phyloP scores from a whole-genome alignment of 1,140 invertebrate species.

The Zaprionus camerounensis region DNA sequence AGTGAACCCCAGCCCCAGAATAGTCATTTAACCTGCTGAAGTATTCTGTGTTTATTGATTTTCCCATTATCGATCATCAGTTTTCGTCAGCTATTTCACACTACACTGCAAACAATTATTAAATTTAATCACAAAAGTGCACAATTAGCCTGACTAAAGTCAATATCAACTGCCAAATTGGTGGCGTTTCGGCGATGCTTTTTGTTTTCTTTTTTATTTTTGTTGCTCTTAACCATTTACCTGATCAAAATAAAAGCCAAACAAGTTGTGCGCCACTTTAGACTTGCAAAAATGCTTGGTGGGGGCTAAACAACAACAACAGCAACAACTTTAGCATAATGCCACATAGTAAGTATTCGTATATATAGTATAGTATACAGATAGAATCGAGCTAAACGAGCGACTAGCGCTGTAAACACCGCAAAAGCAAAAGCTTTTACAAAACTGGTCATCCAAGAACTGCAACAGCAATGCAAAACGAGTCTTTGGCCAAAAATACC shows the following conservation, averaged over 20 bases:
- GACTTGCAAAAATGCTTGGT: conserved; percentile 24
- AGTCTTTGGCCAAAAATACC: conserved; percentile 66
- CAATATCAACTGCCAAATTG: conserved; percentile 77
- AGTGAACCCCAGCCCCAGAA: conserved; percentile 84
- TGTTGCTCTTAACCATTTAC: conserved; percentile 32
- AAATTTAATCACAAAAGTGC: conserved; percentile 47
- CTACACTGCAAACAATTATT: conserved; percentile 47
- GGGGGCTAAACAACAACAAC: conserved; percentile 31
- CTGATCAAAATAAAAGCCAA: conserved; percentile 55
- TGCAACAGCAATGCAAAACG: conserved; percentile 61
- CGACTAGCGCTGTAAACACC: conserved; percentile 49
- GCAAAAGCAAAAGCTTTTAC: conserved; percentile 50
- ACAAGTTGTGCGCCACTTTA: conserved; percentile 53
- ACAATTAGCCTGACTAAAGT: conserved; percentile 73
- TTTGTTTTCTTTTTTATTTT: conserved; percentile 17
- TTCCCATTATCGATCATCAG: not conserved
- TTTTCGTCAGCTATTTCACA: conserved; percentile 8
- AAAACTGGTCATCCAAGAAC: conserved; percentile 80
- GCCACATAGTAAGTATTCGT: not conserved
- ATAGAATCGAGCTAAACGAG: conserved; percentile 18
- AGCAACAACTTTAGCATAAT: not conserved
- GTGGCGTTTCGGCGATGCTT: conserved; percentile 32
- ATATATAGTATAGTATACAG: conserved; percentile 31
- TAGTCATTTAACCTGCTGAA: not conserved
- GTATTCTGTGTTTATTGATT: not conserved